Percentiles rank a stretch among this genome's conserved stretches.
phyloP scores from a whole-genome alignment of 2,888 invertebrate genomes.

The Sinelater perroti region DNA sequence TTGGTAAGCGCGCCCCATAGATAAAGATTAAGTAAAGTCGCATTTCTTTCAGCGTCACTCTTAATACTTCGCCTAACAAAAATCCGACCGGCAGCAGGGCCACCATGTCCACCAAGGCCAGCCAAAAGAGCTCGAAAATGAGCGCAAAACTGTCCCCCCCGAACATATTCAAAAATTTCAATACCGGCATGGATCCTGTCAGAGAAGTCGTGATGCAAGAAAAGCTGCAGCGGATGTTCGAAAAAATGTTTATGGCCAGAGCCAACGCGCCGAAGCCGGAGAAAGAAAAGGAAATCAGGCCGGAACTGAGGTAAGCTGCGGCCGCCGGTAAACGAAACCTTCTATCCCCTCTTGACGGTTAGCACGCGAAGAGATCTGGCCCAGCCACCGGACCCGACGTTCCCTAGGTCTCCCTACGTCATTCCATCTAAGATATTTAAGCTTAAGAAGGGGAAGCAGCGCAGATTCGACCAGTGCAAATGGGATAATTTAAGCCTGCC shows the following conservation, averaged over 20 bases:
- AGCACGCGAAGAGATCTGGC: too few species aligned
- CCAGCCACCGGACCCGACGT: slow-evolving; percentile 20
- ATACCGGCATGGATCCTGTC: slow-evolving; percentile 14
- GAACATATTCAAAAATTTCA: slow-evolving; percentile 5
- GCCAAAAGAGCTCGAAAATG: background rate
- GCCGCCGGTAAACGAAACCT: too few species aligned
- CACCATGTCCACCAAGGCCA: background rate
- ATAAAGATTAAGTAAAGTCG: too few species aligned
- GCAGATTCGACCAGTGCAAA: slow-evolving; percentile 50
- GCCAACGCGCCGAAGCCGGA: background rate
- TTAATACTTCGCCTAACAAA: too few species aligned
- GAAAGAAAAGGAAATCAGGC: slow-evolving; percentile 27
- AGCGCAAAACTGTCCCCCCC: slow-evolving; percentile 22
- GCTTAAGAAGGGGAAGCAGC: slow-evolving; percentile 43
- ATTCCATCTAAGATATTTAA: too few species aligned
- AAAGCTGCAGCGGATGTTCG: background rate
- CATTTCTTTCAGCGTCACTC: too few species aligned
- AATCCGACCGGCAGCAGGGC: too few species aligned
- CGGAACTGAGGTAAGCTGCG: slow-evolving; percentile 32
- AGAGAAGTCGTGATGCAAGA: slow-evolving; percentile 10
- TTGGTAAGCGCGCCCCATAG: too few species aligned
- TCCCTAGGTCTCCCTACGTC: slow-evolving; percentile 43
- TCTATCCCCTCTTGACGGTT: too few species aligned
- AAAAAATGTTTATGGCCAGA: background rate
- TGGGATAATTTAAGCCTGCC: slow-evolving; percentile 49